Base-by-base conservation (phyloP, 2,888 invertebrate species). In the Nomada flava region DNA sequence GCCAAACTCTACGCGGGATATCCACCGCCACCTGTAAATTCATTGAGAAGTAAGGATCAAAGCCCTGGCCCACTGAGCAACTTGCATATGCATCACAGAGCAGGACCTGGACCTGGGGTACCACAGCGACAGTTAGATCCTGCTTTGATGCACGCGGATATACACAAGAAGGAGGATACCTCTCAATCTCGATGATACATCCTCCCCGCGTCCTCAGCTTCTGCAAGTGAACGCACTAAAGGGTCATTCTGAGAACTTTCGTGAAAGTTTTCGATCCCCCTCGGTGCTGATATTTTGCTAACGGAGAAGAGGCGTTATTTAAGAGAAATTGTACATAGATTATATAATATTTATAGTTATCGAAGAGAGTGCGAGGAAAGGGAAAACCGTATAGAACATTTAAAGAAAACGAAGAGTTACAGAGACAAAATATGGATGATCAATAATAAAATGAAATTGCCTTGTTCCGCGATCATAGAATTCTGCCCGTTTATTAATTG, bases 1-100 rank as follows among this genome's bases (percentile, higher is more conserved):
- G 96, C 96, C 59, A 97, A 97, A 94, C 95, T 97, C 91, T 95
- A 96, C 91, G 96, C 95, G 87, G 96, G 96, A 84, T 97, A 97
- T 94, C 89, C 91, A 10, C 95, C 95, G 87, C 96, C 96, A 90
- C 92, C 94, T 87, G 92, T 95, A 93, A 91, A 91, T 67, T 94
- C 95, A 89, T 93, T 94, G 81, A 92, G 95, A 68, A 91, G 92
- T 26, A 95, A 95, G 90, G 95, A 95, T 84, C 95, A 95, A 2
- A 94, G 94, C 76, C 94, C 94, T 3, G 94, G 94, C 50, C 93
- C 93, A 2, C 92, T 95, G 87, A 93, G 92, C 74, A 93, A 93
- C 78, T 94, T 96, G 89, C 95, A 95, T 89, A 94, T 95, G 92
- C 94, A 95, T 88, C 94, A 95, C 64, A 94, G 94, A 52, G 94